Base-by-base conservation (phyloP, 2,888 invertebrate species). In the Epinotia demarniana region DNA sequence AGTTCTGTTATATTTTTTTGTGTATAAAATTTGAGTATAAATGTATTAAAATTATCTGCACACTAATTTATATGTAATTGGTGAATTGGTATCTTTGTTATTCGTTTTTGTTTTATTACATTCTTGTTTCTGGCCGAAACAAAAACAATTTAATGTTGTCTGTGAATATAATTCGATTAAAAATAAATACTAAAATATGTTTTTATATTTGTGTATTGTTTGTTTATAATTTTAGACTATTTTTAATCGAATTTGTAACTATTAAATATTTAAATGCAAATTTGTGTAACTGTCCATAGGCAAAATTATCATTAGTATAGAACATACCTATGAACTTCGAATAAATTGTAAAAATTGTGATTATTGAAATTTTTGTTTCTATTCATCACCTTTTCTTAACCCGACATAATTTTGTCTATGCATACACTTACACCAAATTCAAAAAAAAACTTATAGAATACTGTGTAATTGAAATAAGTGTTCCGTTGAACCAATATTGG, bases 1-100 rank as follows among this genome's bases (percentile, higher is more conserved):
- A n/a, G n/a, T n/a, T 78, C 78, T 83, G 79, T 72, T 43, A 79
- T 39, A 23, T 1, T 49, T 46, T 66, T 53, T 53, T 53, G 53
- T 16, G n/a, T n/a, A 53, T n/a, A n/a, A 53, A n/a, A 53, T n/a
- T n/a, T n/a, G 53, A n/a, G 39, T 53, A 53, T 6, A 53, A 53
- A 49, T 49, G 16, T 16, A 49, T 49, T n/a, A 53, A 53, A 53
- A 43, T 23, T 63, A 2, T 46, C 13, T 2, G 8, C 11, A 1
- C 12, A 0, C 8, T 19, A 13, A 18, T 43, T 62, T 11, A 5
- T 39, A 4, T 39, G 11, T 12, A 5, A 13, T 23, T 23, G 12
- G 23, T 18, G 12, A 13, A 13, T 23, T 23, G 4, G 23, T 19
- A 19, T 27, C 6, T 61, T 27, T 61, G 27, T 33, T 61, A n/a